Conservation (phyloP, 2,797 vertebrate genomes). For the Ataeniobius toweri region DNA sequence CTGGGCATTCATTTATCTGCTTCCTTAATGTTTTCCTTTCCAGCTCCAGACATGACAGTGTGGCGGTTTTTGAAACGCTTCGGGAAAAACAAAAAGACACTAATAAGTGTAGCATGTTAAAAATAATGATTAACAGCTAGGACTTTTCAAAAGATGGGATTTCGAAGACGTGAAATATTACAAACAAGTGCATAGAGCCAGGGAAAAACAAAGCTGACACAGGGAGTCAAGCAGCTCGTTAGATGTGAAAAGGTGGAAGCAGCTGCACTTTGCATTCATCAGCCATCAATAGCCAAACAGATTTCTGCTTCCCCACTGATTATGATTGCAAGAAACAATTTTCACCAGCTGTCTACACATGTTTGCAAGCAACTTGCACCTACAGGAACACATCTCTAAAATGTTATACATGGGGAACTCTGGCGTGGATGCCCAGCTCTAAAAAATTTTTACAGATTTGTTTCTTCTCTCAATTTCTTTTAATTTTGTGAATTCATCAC, state of each 20-base stretch:
- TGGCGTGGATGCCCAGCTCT: constrained; percentile 6
- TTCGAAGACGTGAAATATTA: constrained; percentile 7
- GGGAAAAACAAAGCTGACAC: not conserved
- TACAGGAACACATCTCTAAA: constrained; percentile 12
- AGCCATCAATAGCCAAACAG: constrained; percentile 35
- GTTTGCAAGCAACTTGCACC: constrained; percentile 22
- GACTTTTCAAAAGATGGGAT: not conserved
- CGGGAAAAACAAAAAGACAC: not conserved
- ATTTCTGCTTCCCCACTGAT: constrained; percentile 37
- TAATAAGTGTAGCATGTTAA: not conserved
- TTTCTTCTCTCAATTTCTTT: constrained; percentile 22
- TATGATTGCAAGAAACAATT: constrained; percentile 47
- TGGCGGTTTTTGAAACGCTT: not conserved
- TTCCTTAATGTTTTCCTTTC: constrained; percentile 4
- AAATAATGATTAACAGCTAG: not conserved
- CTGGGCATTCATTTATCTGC: constrained; percentile 9
- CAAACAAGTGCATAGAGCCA: not conserved
- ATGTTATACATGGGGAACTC: constrained; percentile 4
- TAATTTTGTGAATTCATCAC: not conserved
- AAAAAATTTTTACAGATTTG: constrained; percentile 18
- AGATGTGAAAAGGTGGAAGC: constrained; percentile 35
- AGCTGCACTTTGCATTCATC: constrained; percentile 43
- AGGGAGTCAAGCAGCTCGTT: constrained; percentile 28
- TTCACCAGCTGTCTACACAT: constrained; percentile 32
- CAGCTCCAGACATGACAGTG: not conserved